Base-by-base conservation (phyloP, 2,797 vertebrate genomes). In the Gouania willdenowi region DNA sequence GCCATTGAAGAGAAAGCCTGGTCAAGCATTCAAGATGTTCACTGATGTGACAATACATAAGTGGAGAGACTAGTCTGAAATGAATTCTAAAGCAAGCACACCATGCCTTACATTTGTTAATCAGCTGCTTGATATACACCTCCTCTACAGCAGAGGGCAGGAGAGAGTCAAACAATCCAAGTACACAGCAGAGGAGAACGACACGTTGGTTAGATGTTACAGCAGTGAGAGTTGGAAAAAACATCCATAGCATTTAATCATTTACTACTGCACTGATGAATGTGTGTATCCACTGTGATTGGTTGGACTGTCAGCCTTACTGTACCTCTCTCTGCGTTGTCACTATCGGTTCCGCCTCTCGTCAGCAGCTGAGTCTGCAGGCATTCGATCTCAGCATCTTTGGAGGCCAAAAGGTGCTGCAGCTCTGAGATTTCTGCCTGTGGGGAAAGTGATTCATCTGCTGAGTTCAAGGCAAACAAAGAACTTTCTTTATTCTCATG, bases 341-440 rank as follows among this genome's bases (percentile, higher is more conserved):
- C 89, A 18, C 70, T 80, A 49, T 82, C 81, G n/a, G 79, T 26
- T 1, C 83, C 73, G 14, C 89, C 84, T 36, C 85, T 89, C 66
- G 89, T 84, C 45, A 91, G 80, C 9, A 98, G 90, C 55, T 96
- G 93, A 45, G 88, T 91, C 46, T 94, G 93, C 39, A 98, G 79
- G 12, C 91, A 88, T 52, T 94, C 90, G 5, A 98, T 97, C 85
- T 98, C 96, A 4, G 91, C 83, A 26, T 98, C 95, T 82, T 94
- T 98, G 44, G 92, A 82, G 51, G 90, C 87, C 52, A 98, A 62
- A 2, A 94, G 79, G 69, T 95, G 91, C 74, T 97, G 92, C 25
- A 98, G 89, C 60, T 94, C 91, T 3, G 88, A 88, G 40, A 97
- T 95, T 72, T 98, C 92, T 0, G 87, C 87, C 96, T 98, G 87